These are phyloP conservation scores for Opisthocomus hoazin DNA, from an alignment of 2,113 vertebrate genomes.

Conservation along the genomic window DNA sequence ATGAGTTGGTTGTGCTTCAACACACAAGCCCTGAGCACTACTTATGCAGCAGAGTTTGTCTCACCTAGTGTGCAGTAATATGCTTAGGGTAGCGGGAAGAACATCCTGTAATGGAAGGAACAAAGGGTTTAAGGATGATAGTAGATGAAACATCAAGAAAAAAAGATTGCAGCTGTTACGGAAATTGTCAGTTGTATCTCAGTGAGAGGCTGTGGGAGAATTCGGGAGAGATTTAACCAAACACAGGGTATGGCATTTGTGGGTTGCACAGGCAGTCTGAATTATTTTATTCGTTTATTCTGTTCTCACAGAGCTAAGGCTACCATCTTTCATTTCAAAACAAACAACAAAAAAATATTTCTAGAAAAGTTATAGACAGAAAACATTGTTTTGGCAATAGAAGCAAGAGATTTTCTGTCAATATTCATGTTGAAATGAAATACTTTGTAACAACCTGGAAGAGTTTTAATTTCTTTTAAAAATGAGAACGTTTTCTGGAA, in stretches of 20 bases:
- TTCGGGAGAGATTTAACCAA: not conserved
- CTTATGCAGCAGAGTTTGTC: not conserved
- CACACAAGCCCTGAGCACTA: not conserved
- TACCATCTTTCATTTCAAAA: not conserved
- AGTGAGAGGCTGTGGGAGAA: not conserved
- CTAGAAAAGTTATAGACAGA: not conserved
- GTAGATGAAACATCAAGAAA: not conserved
- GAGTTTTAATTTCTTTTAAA: not conserved
- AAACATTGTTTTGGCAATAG: not conserved
- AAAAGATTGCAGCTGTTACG: not conserved
- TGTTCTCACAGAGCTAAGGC: not conserved
- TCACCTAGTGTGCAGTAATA: rapidly evolving
- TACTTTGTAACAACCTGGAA: not conserved
- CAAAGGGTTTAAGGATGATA: not conserved
- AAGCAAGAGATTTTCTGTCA: not conserved
- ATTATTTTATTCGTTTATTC: not conserved
- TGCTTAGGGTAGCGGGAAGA: not conserved
- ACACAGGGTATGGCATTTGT: not conserved
- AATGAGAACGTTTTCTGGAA: not conserved
- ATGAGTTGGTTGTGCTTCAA: not conserved
- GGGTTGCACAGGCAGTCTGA: not conserved
- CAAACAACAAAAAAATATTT: too few relatives aligned
- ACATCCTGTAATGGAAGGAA: not conserved
- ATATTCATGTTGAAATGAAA: not conserved
- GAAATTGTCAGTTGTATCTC: not conserved